Evolutionary conservation across 2,797 vertebrate genomes (phyloP).

Genomic region (Sciurus carolinensis): DNA sequence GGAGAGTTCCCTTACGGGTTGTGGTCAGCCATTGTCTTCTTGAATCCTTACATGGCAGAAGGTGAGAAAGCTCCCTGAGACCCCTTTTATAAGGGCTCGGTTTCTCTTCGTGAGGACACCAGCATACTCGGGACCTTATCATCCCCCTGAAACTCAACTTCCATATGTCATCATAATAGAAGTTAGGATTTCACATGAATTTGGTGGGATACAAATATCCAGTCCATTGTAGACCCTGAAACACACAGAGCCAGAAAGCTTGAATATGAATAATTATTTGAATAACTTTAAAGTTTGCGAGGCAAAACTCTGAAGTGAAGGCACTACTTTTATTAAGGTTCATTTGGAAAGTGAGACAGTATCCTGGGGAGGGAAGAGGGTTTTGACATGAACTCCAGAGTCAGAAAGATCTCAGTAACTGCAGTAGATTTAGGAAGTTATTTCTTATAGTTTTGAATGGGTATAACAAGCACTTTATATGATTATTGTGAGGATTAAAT

Average conservation of each 20-base stretch:
- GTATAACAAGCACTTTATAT: neutral
- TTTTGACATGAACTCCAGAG: neutral
- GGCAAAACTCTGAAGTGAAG: neutral
- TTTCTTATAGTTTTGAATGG: neutral
- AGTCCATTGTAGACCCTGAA: neutral
- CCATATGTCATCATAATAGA: neutral
- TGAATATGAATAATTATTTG: constrained; percentile 29
- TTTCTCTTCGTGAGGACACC: neutral
- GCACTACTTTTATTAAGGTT: neutral
- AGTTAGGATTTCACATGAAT: neutral
- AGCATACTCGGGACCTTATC: neutral
- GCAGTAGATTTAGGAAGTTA: neutral
- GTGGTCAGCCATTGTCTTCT: neutral
- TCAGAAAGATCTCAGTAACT: neutral
- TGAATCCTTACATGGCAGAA: neutral
- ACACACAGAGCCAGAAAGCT: neutral
- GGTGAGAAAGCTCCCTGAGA: neutral
- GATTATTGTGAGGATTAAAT: neutral
- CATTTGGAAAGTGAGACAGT: neutral
- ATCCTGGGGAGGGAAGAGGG: neutral
- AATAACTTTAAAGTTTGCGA: constrained; percentile 31
- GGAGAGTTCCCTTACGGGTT: neutral
- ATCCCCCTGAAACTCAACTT: neutral
- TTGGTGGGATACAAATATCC: neutral
- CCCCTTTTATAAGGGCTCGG: neutral